These are phyloP conservation scores for Trematomus bernacchii DNA, from an alignment of 2,797 vertebrate species.

Conservation along the genomic window DNA sequence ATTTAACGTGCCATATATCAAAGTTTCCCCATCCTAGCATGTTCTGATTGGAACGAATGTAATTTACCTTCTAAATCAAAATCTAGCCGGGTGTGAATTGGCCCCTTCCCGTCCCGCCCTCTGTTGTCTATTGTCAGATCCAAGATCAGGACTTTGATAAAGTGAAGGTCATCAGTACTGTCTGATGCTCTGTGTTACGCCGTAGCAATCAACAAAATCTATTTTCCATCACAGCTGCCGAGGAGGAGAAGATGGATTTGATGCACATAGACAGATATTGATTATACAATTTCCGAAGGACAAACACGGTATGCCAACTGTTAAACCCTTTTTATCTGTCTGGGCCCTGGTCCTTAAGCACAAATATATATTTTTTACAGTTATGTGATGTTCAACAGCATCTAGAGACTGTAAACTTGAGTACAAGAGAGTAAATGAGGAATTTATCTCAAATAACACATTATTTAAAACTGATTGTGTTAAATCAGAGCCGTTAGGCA, in stretches of 20 bases:
- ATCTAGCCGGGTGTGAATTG: slow-evolving; percentile 25
- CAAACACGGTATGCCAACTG: slow-evolving; percentile 46
- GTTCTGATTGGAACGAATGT: slow-evolving; percentile 43
- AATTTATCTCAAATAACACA: background rate
- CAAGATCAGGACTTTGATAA: slow-evolving; percentile 41
- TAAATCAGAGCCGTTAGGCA: no score
- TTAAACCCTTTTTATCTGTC: slow-evolving; percentile 29
- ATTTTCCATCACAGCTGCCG: slow-evolving; percentile 56
- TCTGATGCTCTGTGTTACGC: slow-evolving; percentile 54
- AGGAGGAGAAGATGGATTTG: slow-evolving; percentile 58
- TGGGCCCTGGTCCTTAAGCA: slow-evolving; percentile 3
- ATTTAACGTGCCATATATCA: slow-evolving; percentile 14
- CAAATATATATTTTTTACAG: slow-evolving; percentile 7
- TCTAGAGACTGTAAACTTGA: slow-evolving; percentile 4
- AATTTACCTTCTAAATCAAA: slow-evolving; percentile 47
- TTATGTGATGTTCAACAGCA: background rate
- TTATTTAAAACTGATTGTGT: no score
- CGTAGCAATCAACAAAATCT: slow-evolving; percentile 65
- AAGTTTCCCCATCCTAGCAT: background rate
- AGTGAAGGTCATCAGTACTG: slow-evolving; percentile 57
- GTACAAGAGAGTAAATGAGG: background rate
- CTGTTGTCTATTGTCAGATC: slow-evolving; percentile 46
- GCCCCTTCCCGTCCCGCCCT: background rate
- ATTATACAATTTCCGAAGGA: slow-evolving; percentile 61
- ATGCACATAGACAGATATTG: slow-evolving; percentile 57